These are phyloP conservation scores for Noctua comes DNA, from an alignment of 2,888 invertebrate genomes.

Conservation along the genomic window DNA sequence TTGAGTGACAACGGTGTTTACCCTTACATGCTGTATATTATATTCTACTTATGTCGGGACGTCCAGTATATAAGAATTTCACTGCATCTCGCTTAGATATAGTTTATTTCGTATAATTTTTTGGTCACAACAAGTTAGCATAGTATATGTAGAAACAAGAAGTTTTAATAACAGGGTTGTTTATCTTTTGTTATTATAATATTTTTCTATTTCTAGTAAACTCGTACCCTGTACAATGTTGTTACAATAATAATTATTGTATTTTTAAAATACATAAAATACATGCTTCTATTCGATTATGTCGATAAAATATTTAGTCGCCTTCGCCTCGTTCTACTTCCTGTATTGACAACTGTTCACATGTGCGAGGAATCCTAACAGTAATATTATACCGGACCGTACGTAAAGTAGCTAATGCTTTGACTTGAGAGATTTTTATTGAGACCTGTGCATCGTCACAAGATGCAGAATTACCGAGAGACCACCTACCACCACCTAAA, in stretches of 20 bases:
- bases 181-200: conserved; percentile 7
- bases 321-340: conserved; percentile 25
- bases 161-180: too few relatives aligned
- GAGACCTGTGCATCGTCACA: neutral
- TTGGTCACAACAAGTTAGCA: neutral
- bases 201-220: neutral
- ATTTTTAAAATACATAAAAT: conserved; percentile 5
- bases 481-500: too few relatives aligned
- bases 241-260: neutral
- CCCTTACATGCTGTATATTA: too few relatives aligned
- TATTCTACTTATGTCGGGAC: neutral
- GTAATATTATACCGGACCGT: neutral
- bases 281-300: conserved; percentile 7
- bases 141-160: neutral
- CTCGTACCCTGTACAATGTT: neutral
- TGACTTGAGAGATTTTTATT: neutral
- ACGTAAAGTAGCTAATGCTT: neutral
- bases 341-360: conserved; percentile 11
- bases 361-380: conserved; percentile 27
- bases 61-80: conserved; percentile 21
- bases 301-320: conserved; percentile 31
- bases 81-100: neutral
- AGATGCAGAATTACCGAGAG: neutral
- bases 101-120: conserved; percentile 23
- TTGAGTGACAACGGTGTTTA: too few relatives aligned